Base-by-base conservation (phyloP, 2,797 vertebrate species). In the Yasuhikotakia modesta region DNA sequence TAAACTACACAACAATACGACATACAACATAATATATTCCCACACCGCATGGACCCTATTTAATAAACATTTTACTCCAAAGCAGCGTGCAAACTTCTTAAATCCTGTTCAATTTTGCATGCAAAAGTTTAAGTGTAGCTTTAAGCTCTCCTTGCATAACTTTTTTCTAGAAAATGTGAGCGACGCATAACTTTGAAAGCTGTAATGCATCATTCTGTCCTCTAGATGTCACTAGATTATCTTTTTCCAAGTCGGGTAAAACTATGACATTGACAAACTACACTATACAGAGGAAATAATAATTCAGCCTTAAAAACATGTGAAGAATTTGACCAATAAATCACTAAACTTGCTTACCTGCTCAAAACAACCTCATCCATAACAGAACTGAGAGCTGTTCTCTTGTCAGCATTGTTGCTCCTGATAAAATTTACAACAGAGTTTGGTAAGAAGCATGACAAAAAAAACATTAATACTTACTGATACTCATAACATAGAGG, bases 211-310 rank as follows among this genome's bases (percentile, higher is more conserved):
- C 8, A 1, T n/a, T 50, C 21, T n/a, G 46, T 12, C 81, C 85
- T 69, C 76, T 78, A 86, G 82, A 84, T 84, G 85, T 46, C 81
- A 45, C 48, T 70, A 70, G 57, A 21, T 78, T 27, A 43, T 64
- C 22, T 39, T 35, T 30, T 17, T 8, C 53, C n/a, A 64, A 35
- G 13, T 19, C 30, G 16, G 24, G n/a, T n/a, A 12, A 46, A 21
- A 52, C n/a, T 13, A 48, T 27, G 46, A 61, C 30, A 48, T 50
- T 4, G 27, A 68, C 35, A 10, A 6, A 39, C 6, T n/a, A 5
- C 27, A 17, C 58, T 30, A 7, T 2, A 16, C 19, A n/a, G 45
- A 50, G 48, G 27, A 27, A 27, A 27, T 27, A n/a, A n/a, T n/a
- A 22, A 58, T 27, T 11, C 43, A 72, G 13, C 12, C 79, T 80